Percentiles rank a stretch among this genome's conserved stretches.
Conservation (phyloP, 1,140 invertebrate genomes). For the Drosophila punjabiensis region DNA sequence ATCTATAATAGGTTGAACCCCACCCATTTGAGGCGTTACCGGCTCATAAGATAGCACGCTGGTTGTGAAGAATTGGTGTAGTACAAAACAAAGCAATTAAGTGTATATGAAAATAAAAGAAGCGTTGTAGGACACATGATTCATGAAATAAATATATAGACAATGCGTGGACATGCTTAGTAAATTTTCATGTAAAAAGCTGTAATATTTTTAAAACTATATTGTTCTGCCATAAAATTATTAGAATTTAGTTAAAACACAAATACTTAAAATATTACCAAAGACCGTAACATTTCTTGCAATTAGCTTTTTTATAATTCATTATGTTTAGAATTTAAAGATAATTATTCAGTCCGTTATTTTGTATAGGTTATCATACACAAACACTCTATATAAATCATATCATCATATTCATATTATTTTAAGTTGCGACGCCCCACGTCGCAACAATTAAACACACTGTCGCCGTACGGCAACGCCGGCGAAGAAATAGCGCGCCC, state of each 20-base stretch:
- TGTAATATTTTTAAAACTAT: neutral
- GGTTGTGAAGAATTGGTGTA: slow-evolving; percentile 6
- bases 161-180: neutral
- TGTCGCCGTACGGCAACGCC: no score
- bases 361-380: neutral
- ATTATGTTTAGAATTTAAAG: neutral
- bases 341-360: neutral
- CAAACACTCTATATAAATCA: no score
- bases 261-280: neutral
- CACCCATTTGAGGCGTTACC: slow-evolving; percentile 52
- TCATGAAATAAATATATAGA: neutral
- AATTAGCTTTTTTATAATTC: neutral
- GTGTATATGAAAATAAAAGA: slow-evolving; percentile 17
- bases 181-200: neutral
- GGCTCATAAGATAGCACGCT: slow-evolving; percentile 81
- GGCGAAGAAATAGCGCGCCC: no score
- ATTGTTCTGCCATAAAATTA: neutral
- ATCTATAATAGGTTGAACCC: slow-evolving; percentile 48
- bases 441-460: no score
- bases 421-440: no score
- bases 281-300: neutral
- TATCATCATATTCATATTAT: no score
- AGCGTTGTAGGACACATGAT: neutral
- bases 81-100: neutral
- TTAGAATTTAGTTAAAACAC: neutral